Percentiles rank a stretch among this genome's conserved stretches.
These are phyloP conservation scores for Drosophila kikkawai DNA, from an alignment of 1,140 invertebrate species.

Conservation along the genomic window DNA sequence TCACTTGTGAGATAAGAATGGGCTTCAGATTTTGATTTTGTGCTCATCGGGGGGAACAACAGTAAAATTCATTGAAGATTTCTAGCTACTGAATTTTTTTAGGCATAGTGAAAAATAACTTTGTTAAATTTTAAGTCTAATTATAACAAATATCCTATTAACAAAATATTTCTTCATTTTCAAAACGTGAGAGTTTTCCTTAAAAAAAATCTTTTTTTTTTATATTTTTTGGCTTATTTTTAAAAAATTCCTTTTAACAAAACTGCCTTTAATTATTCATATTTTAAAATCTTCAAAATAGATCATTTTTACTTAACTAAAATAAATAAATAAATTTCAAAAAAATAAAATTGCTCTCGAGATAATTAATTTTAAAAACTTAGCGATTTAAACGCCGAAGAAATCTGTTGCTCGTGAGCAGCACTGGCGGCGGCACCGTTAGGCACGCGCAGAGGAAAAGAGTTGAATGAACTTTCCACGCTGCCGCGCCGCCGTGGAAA, in stretches of 20 bases:
- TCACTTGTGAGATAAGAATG: slow-evolving; percentile 15
- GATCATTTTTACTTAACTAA: not conserved
- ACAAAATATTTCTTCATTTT: not conserved
- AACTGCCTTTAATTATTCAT: not conserved
- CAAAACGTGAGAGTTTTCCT: not conserved
- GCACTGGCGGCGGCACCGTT: slow-evolving; percentile 46
- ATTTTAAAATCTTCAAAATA: not conserved
- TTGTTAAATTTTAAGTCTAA: not conserved
- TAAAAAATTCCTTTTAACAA: no score
- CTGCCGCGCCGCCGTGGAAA: slow-evolving; percentile 64
- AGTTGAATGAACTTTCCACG: slow-evolving; percentile 74
- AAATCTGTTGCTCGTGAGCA: slow-evolving; percentile 11
- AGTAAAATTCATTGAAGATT: slow-evolving; percentile 11
- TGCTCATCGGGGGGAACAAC: slow-evolving; percentile 1
- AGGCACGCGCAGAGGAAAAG: slow-evolving; percentile 56
- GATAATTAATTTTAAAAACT: not conserved
- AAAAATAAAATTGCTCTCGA: no score
- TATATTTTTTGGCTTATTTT: no score
- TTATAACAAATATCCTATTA: not conserved
- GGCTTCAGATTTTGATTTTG: slow-evolving; percentile 2
- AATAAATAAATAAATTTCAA: not conserved
- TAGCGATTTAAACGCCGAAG: not conserved
- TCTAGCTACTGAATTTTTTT: not conserved
- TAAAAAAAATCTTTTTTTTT: not conserved
- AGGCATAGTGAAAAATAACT: not conserved